Conservation (phyloP, 2,113 vertebrate species). For the Delphinus delphis region DNA sequence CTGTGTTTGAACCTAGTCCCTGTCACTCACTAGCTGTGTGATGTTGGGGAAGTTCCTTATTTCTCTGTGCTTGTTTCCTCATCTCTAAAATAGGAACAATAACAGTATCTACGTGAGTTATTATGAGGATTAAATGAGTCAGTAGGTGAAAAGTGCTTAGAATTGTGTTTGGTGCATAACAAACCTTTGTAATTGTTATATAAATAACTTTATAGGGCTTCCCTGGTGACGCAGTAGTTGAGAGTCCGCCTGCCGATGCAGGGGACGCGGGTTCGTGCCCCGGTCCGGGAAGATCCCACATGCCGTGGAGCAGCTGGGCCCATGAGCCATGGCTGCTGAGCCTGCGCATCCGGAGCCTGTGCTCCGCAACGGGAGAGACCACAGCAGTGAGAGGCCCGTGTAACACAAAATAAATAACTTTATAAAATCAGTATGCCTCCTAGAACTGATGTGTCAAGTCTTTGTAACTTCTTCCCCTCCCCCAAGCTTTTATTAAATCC, state of each 20-base stretch:
- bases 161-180: not conserved
- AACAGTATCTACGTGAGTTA: not conserved
- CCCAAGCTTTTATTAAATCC: not conserved
- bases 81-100: not conserved
- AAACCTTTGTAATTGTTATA: not conserved
- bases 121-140: not conserved
- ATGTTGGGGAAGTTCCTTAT: not conserved
- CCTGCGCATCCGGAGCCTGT: accelerated
- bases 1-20: not conserved
- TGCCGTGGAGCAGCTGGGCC: too few relatives aligned
- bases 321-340: too few relatives aligned
- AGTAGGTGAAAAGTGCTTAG: not conserved
- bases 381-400: accelerated
- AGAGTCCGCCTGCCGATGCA: too few relatives aligned
- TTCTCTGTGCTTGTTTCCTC: not conserved
- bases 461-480: not conserved
- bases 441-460: not conserved
- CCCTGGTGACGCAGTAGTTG: too few relatives aligned
- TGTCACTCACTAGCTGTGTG: not conserved
- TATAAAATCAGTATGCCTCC: not conserved
- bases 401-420: not conserved
- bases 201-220: not conserved
- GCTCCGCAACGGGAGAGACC: too few relatives aligned
- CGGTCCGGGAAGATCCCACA: too few relatives aligned
- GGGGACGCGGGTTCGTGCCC: too few relatives aligned